Evolutionary conservation across 2,797 vertebrate species (phyloP).

Genomic region (Cercopithecus mitis): DNA sequence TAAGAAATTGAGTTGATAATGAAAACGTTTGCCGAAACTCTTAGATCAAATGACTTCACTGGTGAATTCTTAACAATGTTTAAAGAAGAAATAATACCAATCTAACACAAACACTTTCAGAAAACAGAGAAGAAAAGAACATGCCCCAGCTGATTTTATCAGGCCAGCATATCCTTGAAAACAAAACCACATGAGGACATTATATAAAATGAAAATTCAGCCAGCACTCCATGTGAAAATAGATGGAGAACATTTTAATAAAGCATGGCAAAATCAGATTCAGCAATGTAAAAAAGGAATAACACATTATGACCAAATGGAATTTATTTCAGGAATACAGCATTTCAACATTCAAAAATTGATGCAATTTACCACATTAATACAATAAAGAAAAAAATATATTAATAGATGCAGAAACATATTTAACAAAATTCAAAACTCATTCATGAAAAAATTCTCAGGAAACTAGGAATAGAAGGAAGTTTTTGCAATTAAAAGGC

Average conservation of each 20-base stretch:
- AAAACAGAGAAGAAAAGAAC: background rate
- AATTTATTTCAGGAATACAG: background rate
- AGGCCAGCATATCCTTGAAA: background rate
- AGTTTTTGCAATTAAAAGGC: background rate
- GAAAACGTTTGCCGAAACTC: background rate
- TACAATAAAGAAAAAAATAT: background rate
- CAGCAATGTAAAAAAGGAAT: background rate
- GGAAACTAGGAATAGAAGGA: background rate
- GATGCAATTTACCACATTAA: background rate
- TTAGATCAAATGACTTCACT: background rate
- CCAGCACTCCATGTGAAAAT: no score
- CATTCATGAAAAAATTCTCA: background rate
- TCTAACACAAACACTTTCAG: background rate
- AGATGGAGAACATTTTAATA: background rate
- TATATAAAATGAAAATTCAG: background rate
- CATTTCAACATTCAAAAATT: background rate
- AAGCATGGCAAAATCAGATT: background rate
- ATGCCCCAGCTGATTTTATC: background rate
- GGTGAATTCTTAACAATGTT: background rate
- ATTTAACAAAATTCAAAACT: background rate
- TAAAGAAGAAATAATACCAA: background rate
- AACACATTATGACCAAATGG: background rate
- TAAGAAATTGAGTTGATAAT: background rate
- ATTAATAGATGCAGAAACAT: background rate
- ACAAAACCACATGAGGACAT: background rate